These are phyloP conservation scores for Caenorhabditis remanei DNA, from an alignment of 1,140 invertebrate species.

Conservation along the genomic window DNA sequence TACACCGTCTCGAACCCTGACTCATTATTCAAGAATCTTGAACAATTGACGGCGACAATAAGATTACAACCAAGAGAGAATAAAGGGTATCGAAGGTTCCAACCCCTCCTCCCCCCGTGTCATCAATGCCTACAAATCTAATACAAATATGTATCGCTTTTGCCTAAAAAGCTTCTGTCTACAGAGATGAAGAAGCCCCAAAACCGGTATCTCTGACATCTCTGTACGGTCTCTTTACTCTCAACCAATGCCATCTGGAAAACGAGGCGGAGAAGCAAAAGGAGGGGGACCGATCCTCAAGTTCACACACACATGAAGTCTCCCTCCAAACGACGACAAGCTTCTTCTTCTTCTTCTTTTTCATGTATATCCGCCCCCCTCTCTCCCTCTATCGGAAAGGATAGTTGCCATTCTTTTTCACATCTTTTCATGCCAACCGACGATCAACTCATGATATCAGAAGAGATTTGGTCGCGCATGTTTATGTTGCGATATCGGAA, in stretches of 20 bases:
- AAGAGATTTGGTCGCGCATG: slow-evolving; percentile 8
- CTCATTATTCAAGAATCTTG: slow-evolving; percentile 42
- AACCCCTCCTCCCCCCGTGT: neutral
- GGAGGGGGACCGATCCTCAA: slow-evolving; percentile 14
- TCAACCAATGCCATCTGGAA: slow-evolving; percentile 54
- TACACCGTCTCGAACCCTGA: slow-evolving; percentile 4
- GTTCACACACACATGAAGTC: slow-evolving; percentile 36
- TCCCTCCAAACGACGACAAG: slow-evolving; percentile 21
- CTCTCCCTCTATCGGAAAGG: neutral
- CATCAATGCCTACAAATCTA: slow-evolving; percentile 38
- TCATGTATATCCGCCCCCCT: slow-evolving; percentile 23
- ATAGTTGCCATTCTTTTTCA: slow-evolving; percentile 21
- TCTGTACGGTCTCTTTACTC: neutral
- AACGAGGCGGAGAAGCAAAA: slow-evolving; percentile 27
- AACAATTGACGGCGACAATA: neutral
- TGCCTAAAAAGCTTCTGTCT: slow-evolving; percentile 47
- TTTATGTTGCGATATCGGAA: slow-evolving; percentile 33
- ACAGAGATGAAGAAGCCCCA: neutral
- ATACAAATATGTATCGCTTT: slow-evolving; percentile 52
- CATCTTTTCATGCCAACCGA: slow-evolving; percentile 29
- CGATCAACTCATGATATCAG: slow-evolving; percentile 42
- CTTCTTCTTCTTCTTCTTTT: slow-evolving; percentile 30
- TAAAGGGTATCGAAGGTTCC: neutral
- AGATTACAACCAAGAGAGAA: neutral
- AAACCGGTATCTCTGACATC: slow-evolving; percentile 36